Base-by-base conservation (phyloP, 2,113 vertebrate species). In the Psettodes erumei region DNA sequence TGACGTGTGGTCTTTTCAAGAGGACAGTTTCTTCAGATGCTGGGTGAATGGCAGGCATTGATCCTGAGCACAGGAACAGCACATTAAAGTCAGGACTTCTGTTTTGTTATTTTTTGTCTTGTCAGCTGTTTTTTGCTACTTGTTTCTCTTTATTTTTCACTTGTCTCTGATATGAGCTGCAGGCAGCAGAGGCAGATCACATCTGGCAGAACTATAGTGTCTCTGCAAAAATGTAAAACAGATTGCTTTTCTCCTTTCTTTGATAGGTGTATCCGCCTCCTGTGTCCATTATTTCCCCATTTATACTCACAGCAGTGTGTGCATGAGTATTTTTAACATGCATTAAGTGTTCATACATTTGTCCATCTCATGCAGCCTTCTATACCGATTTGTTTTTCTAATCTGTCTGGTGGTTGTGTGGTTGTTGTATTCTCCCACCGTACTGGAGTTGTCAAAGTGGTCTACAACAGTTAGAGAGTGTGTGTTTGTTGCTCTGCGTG, bases 361-460 rank as follows among this genome's bases (percentile, higher is more conserved):
- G 59, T 65, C 7, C 60, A 43, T 62, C 25, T n/a, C 69, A 59
- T 7, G 12, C 21, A 2, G 45, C 33, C 6, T 45, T 35, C 16
- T 54, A 19, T 37, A 75, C n/a, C 18, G 47, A 61, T 77, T 77
- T 71, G 35, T 40, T 67, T 60, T 32, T 64, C 33, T 68, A 78
- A 53, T 72, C 45, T 75, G 61, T 79, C 62, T 70, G 38, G 8
- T 30, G 15, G 56, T 27, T 64, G 63, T 50, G 61, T 72, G 45
- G 70, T 27, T 68, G 21, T 32, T 8, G 25, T 56, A 62, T 51
- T 23, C 6, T 56, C 42, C 28, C 48, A 61, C 47, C 81, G 65
- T 64, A 75, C 61, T 75, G 74, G 32, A 71, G 71, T 23, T 85
- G 79, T 85, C 83, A 83, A 65, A 74, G 50, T 76, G 85, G 75